These are phyloP conservation scores for Strix occidentalis DNA, from an alignment of 2,797 vertebrate genomes.

Conservation along the genomic window DNA sequence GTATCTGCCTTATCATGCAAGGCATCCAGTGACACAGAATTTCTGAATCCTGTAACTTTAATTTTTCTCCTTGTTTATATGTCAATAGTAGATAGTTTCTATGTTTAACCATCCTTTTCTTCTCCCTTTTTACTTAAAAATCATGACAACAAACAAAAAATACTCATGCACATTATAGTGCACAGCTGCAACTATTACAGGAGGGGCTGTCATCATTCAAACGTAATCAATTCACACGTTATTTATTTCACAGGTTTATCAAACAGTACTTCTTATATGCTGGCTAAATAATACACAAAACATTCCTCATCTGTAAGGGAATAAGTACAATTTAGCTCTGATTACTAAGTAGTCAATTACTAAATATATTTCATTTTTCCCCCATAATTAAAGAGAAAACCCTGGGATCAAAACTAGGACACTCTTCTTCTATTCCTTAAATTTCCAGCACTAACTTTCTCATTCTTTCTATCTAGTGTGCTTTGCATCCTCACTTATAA, in stretches of 20 bases:
- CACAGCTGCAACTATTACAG: not conserved
- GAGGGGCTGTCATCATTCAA: not conserved
- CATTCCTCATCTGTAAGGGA: not conserved
- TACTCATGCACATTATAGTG: not conserved
- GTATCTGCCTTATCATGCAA: not conserved
- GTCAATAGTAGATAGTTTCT: not conserved
- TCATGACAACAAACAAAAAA: not conserved
- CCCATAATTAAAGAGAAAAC: not conserved
- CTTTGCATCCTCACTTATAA: not conserved
- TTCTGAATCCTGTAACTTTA: not conserved
- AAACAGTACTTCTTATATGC: not conserved
- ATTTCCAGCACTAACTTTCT: not conserved
- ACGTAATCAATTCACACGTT: not conserved
- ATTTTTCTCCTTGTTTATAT: not conserved
- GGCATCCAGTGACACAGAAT: not conserved
- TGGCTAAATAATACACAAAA: not conserved
- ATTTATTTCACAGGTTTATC: not conserved
- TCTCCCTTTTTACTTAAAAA: not conserved
- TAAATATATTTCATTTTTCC: not conserved
- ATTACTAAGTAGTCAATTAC: not conserved
- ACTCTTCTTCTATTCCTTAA: not conserved
- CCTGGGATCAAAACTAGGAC: not conserved
- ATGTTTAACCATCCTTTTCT: not conserved
- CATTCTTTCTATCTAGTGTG: not conserved
- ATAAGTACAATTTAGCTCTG: not conserved